Conservation (phyloP, 2,888 invertebrate genomes). For the Microplitis deprimator region DNA sequence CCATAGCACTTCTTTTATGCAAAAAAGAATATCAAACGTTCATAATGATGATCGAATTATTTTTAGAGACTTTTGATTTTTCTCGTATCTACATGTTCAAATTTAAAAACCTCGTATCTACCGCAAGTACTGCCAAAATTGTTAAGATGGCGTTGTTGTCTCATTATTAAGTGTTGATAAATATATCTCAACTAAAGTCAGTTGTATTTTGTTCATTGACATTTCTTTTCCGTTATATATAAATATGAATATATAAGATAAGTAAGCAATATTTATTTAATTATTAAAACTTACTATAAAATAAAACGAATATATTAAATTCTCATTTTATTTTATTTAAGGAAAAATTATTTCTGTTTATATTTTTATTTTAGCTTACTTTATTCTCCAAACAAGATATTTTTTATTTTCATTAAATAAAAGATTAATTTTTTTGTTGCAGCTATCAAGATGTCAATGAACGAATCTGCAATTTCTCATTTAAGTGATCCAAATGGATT, state of each 20-base stretch:
- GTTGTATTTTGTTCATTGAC: no score
- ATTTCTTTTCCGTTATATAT: no score
- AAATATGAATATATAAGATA: no score
- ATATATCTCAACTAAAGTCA: no score
- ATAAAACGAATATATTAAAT: no score
- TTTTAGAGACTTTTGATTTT: slow-evolving; percentile 17
- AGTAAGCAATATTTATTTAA: no score
- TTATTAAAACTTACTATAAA: no score
- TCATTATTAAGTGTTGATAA: not conserved
- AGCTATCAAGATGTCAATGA: not conserved
- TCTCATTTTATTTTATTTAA: no score
- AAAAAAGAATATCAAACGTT: not conserved
- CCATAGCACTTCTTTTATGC: not conserved
- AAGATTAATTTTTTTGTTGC: slow-evolving; percentile 5
- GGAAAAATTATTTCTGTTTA: no score
- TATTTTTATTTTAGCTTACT: no score
- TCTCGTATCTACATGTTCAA: slow-evolving; percentile 9
- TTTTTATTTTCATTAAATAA: not conserved
- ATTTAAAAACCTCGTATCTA: slow-evolving; percentile 10
- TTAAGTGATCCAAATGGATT: not conserved
- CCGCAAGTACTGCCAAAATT: slow-evolving; percentile 1
- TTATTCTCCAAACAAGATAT: no score
- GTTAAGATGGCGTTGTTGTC: slow-evolving; percentile 5
- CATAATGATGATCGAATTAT: not conserved
- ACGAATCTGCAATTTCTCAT: slow-evolving; percentile 5